These are phyloP conservation scores for Corythaixoides concolor DNA, from an alignment of 2,113 vertebrate genomes.

Conservation along the genomic window DNA sequence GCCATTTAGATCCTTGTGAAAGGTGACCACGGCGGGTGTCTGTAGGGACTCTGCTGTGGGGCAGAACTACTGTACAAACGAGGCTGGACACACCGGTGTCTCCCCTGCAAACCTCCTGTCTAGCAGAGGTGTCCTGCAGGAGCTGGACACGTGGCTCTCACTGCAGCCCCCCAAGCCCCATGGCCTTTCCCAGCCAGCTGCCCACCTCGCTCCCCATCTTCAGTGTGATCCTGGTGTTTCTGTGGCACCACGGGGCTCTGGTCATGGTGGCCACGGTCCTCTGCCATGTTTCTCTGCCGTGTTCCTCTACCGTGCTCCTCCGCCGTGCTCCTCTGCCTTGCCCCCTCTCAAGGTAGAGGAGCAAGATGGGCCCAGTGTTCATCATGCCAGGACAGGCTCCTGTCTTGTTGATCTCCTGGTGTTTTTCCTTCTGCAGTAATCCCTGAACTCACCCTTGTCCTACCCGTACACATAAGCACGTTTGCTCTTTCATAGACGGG, in stretches of 20 bases:
- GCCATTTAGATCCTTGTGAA: neutral
- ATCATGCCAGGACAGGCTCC: neutral
- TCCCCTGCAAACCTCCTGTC: neutral
- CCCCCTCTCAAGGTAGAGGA: too few relatives aligned
- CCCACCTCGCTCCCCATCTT: neutral
- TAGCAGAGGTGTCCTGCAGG: neutral
- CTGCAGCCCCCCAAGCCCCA: too few relatives aligned
- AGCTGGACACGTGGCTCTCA: too few relatives aligned
- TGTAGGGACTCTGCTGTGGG: neutral
- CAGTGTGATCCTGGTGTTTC: rapidly evolving
- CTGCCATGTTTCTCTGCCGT: too few relatives aligned
- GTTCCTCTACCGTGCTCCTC: too few relatives aligned
- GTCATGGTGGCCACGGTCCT: too few relatives aligned
- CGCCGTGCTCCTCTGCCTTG: neutral
- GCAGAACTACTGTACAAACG: rapidly evolving
- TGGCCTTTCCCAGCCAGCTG: neutral
- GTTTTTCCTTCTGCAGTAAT: too few relatives aligned
- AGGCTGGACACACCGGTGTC: neutral
- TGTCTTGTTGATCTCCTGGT: too few relatives aligned
- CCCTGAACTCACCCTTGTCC: too few relatives aligned
- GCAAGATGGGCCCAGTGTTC: too few relatives aligned
- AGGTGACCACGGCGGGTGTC: rapidly evolving
- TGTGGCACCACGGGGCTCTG: rapidly evolving
- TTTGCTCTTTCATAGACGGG: too few relatives aligned
- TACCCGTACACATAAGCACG: too few relatives aligned